Percentiles rank a stretch among this genome's conserved stretches.
Evolutionary conservation across 2,113 vertebrate genomes (phyloP).

Genomic region (Carettochelys insculpta): DNA sequence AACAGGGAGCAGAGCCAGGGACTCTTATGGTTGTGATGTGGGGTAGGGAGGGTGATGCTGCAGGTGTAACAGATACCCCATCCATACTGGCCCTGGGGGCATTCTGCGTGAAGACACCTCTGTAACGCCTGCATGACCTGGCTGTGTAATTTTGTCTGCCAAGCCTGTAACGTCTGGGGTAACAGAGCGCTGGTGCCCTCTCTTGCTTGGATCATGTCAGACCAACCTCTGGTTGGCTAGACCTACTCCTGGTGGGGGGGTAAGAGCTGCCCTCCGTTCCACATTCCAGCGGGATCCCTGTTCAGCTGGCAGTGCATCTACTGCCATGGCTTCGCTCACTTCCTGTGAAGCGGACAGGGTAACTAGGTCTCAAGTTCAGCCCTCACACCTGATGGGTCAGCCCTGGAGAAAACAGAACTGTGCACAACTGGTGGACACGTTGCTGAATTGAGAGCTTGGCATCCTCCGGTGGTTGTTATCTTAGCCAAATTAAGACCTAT

Average conservation of each 20-base stretch:
- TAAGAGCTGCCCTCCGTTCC: background rate
- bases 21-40: background rate
- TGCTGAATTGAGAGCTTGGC: background rate
- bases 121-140: background rate
- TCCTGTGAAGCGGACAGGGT: background rate
- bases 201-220: background rate
- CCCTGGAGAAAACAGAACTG: background rate
- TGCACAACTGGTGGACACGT: fast-evolving
- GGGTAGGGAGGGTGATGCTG: background rate
- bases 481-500: background rate
- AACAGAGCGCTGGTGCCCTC: background rate
- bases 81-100: background rate
- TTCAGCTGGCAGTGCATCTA: fast-evolving
- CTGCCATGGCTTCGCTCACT: background rate
- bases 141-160: background rate
- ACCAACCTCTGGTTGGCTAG: background rate
- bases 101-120: too few species aligned
- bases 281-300: background rate
- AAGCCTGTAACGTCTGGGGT: background rate
- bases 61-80: background rate
- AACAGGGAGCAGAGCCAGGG: background rate
- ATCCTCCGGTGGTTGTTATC: background rate
- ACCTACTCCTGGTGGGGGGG: too few species aligned
- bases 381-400: background rate
- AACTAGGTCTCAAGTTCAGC: background rate